Percentiles rank a stretch among this genome's conserved stretches.
Evolutionary conservation across 2,888 invertebrate genomes (phyloP).

Genomic region (Scaptomyza reducta): DNA sequence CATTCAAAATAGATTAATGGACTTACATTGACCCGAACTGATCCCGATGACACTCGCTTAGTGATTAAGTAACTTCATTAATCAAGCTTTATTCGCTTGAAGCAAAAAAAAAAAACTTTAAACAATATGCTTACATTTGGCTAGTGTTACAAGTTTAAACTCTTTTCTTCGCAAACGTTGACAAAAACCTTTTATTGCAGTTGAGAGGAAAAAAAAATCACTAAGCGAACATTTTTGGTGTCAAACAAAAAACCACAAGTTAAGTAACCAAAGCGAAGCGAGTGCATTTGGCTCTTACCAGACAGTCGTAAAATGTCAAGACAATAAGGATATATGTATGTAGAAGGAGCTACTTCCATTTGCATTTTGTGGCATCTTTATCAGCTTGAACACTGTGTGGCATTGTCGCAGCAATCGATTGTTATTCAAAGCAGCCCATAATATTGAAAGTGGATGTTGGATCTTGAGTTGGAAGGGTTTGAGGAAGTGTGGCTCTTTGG

Average conservation of each 20-base stretch:
- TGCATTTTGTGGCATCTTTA: slow-evolving; percentile 52
- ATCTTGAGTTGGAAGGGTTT: slow-evolving; percentile 6
- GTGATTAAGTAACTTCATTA: slow-evolving; percentile 44
- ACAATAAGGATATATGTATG: slow-evolving; percentile 41
- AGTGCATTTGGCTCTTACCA: slow-evolving; percentile 35
- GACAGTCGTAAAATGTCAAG: slow-evolving; percentile 71
- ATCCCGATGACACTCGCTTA: slow-evolving; percentile 36
- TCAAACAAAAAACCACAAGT: slow-evolving; percentile 33
- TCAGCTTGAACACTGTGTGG: slow-evolving; percentile 47
- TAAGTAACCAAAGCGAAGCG: slow-evolving; percentile 42
- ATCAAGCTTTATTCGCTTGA: slow-evolving; percentile 34
- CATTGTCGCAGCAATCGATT: slow-evolving; percentile 71
- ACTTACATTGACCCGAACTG: slow-evolving; percentile 36
- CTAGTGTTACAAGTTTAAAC: slow-evolving; percentile 2
- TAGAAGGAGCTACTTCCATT: slow-evolving; percentile 39
- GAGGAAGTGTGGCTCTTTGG: slow-evolving; percentile 28
- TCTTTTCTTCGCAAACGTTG: slow-evolving; percentile 52
- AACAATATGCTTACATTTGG: slow-evolving; percentile 14
- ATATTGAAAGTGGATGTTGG: slow-evolving; percentile 58
- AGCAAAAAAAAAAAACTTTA: neutral
- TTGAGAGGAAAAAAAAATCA: slow-evolving; percentile 33
- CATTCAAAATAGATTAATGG: slow-evolving; percentile 42
- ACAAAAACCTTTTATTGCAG: slow-evolving; percentile 58
- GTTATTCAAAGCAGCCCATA: slow-evolving; percentile 78
- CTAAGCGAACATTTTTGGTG: slow-evolving; percentile 15